Conservation (phyloP, 2,797 vertebrate genomes). For the Silurus aristotelis region DNA sequence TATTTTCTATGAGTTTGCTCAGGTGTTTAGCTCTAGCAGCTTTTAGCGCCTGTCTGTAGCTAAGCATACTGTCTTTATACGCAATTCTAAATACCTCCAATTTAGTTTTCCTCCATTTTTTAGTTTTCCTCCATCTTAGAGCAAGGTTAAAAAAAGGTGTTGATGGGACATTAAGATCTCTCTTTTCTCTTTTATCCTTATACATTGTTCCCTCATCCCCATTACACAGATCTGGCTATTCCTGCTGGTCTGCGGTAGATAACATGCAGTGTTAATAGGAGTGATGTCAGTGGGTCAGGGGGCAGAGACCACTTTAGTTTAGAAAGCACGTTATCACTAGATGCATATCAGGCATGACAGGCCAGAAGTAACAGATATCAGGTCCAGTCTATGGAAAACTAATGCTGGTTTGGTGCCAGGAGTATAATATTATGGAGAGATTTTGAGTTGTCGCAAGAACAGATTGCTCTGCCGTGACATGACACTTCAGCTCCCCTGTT, state of each 20-base stretch:
- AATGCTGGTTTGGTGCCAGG: neutral
- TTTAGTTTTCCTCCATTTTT: no score
- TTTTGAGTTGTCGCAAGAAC: slow-evolving; percentile 11
- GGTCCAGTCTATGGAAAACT: neutral
- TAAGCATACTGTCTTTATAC: no score
- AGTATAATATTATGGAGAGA: neutral
- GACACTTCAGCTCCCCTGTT: neutral
- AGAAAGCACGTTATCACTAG: slow-evolving; percentile 19
- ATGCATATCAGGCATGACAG: slow-evolving; percentile 24
- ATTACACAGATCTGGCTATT: neutral
- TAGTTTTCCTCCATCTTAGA: no score
- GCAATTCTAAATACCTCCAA: no score
- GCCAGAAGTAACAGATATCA: neutral
- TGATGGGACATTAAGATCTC: neutral
- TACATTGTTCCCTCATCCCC: neutral
- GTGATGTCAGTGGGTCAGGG: slow-evolving; percentile 24
- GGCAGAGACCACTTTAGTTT: neutral
- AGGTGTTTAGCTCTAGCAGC: no score
- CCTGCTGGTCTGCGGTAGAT: slow-evolving; percentile 18
- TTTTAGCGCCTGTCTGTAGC: no score
- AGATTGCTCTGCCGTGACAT: neutral
- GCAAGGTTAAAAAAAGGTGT: slow-evolving; percentile 26
- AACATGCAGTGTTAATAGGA: slow-evolving; percentile 33
- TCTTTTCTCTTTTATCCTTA: neutral
- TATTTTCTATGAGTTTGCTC: no score